Conservation (phyloP, 2,888 invertebrate genomes). For the Penaeus monodon region DNA sequence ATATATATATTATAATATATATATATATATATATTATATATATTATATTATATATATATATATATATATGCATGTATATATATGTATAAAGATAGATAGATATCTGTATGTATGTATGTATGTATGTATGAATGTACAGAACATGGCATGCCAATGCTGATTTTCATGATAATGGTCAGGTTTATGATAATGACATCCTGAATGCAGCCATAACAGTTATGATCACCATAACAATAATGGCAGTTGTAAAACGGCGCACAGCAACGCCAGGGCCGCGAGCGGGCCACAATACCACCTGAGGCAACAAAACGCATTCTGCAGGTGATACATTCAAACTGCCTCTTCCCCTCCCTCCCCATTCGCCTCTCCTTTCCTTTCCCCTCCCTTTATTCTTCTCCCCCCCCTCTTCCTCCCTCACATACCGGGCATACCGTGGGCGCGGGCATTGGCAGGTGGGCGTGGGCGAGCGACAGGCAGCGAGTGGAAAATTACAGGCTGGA, state of each 20-base stretch:
- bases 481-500: no score
- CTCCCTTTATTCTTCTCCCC: no score
- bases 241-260: not conserved
- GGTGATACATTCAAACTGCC: not conserved
- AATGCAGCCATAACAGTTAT: no score
- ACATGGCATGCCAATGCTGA: not conserved
- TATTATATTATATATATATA: slow-evolving; percentile 11
- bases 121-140: not conserved
- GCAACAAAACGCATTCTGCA: slow-evolving; percentile 21
- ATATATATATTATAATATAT: not conserved
- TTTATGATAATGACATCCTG: no score
- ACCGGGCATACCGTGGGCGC: no score
- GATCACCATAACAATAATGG: no score
- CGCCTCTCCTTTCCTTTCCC: no score
- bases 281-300: slow-evolving; percentile 20
- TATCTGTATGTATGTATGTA: not conserved
- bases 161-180: no score
- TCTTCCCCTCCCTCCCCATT: not conserved
- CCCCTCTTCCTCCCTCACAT: no score
- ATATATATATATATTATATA: not conserved
- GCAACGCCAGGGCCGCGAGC: slow-evolving; percentile 4
- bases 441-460: no score
- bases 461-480: no score
- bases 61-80: not conserved
- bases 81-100: not conserved